Base-by-base conservation (phyloP, 2,888 invertebrate species). In the Leptinotarsa peninsularis region DNA sequence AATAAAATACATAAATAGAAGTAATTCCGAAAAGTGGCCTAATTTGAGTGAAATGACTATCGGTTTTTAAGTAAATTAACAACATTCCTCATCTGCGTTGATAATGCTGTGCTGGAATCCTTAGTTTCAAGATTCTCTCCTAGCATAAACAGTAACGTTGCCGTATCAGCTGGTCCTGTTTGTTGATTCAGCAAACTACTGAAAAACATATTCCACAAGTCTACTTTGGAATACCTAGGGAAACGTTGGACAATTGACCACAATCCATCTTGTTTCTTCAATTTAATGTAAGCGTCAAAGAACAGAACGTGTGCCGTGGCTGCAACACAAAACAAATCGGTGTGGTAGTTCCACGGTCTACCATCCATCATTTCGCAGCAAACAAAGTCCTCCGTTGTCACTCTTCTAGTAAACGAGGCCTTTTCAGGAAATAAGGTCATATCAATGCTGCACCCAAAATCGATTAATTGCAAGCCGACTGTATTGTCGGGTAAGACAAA, bases 371-470 rank as follows among this genome's bases (percentile, higher is more conserved):
- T 98, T 90, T 98, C 98, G 70, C 94, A 93, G 85, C 95, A 96
- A 27, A 94, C 93, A 84, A 95, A 95, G 75, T 93, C 92, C 85
- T 94, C 94, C 3, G 94, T 94, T 68, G 93, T 93, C 83, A 95
- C 58, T 50, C 43, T 67, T 43, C 86, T 81, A 15, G 83, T 93
- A 88, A 98, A 98, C 63, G 92, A 92, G 50, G 95, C 94, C 66
- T 91, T 93, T 79, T 92, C 90, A 17, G 95, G 94, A 84, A 95
- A 95, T 79, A 95, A 89, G 67, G 92, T 92, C 95, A 98, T 95
- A 87, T 98, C 98, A 86, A 98, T 98, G 81, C 96, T 94, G 85
- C 96, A 94, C 50, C 98, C 98, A 89, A 96, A 96, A 89, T 98
- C 98, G 84, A 98, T 98, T 72, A 98, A 89, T 85, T 96, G 95